These are phyloP conservation scores for Falco concolor DNA, from an alignment of 2,797 vertebrate species.

Conservation along the genomic window DNA sequence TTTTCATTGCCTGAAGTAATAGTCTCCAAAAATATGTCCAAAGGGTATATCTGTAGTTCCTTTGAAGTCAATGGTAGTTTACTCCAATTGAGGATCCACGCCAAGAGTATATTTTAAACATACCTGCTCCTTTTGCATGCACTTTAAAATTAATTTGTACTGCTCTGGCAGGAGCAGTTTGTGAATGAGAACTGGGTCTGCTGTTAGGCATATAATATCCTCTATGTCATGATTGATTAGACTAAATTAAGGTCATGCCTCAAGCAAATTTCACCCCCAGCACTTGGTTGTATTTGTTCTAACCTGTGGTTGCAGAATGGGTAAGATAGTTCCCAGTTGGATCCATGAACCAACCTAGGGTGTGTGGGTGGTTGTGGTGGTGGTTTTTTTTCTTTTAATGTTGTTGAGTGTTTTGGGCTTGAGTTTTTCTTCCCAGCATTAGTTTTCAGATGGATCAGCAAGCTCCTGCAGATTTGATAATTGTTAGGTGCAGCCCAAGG, in stretches of 20 bases:
- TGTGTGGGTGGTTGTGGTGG: not conserved
- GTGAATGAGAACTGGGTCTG: not conserved
- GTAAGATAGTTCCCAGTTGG: not conserved
- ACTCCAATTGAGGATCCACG: not conserved
- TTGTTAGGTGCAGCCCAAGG: not conserved
- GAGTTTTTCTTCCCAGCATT: not conserved
- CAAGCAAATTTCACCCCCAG: not conserved
- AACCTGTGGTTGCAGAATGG: not conserved
- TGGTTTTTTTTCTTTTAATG: not conserved
- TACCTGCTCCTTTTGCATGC: conserved; percentile 33
- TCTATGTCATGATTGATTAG: not conserved
- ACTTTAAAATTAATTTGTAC: not conserved
- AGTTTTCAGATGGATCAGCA: not conserved
- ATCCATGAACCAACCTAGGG: not conserved
- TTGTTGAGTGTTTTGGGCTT: not conserved
- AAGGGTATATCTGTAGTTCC: not conserved
- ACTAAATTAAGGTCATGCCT: not conserved
- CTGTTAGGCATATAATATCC: not conserved
- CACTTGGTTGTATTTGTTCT: not conserved
- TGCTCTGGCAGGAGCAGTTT: not conserved
- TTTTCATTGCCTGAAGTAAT: conserved; percentile 23
- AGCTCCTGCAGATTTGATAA: not conserved
- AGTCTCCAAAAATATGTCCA: not conserved
- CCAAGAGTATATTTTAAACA: not conserved
- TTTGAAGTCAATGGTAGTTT: conserved; percentile 33